Conservation (phyloP, 1,140 invertebrate genomes). For the Helicorthomorpha holstii region DNA sequence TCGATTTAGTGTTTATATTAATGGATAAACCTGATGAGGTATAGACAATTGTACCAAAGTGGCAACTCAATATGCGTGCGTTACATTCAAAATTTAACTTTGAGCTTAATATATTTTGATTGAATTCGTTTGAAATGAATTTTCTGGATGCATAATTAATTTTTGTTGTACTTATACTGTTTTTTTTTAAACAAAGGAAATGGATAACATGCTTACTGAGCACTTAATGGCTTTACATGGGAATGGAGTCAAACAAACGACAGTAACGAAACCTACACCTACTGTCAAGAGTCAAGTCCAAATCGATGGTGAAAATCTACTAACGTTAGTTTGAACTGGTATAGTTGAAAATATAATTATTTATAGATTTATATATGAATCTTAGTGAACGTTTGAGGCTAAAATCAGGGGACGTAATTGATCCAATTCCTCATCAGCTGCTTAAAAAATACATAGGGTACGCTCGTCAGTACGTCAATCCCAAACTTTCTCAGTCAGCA, state of each 20-base stretch:
- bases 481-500: slow-evolving; percentile 51
- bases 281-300: too few species aligned
- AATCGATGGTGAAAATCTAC: too few species aligned
- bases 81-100: too few species aligned
- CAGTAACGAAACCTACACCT: too few species aligned
- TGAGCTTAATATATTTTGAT: too few species aligned
- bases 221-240: slow-evolving; percentile 43
- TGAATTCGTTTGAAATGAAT: too few species aligned
- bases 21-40: slow-evolving; percentile 67
- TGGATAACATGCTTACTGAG: slow-evolving; percentile 57
- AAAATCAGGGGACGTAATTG: slow-evolving; percentile 38
- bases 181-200: slow-evolving; percentile 26
- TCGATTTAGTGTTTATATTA: slow-evolving; percentile 83
- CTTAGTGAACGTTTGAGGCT: slow-evolving; percentile 43
- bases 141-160: too few species aligned
- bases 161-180: not conserved
- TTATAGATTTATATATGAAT: too few species aligned
- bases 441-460: slow-evolving; percentile 83
- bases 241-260: too few species aligned
- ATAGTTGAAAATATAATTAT: too few species aligned
- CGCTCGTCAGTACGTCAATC: slow-evolving; percentile 71
- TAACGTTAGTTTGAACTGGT: too few species aligned
- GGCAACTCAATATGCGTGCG: too few species aligned
- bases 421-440: slow-evolving; percentile 51
- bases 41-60: slow-evolving; percentile 11